These are phyloP conservation scores for Hemicordylus capensis DNA, from an alignment of 2,113 vertebrate genomes.

Conservation along the genomic window DNA sequence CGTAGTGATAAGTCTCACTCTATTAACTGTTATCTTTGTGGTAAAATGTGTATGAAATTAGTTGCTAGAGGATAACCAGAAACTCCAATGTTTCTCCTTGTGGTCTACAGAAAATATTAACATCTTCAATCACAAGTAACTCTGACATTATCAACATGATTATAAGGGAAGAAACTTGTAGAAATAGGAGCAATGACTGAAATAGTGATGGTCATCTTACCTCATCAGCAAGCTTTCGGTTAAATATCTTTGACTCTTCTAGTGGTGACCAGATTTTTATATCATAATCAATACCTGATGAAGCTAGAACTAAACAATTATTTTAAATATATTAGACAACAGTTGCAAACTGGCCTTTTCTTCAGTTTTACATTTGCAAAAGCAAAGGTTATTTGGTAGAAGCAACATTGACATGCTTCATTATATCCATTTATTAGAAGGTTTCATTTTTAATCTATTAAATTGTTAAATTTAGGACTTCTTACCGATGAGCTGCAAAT, in stretches of 20 bases:
- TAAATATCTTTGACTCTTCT: constrained; percentile 91
- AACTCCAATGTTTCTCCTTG: too few relatives aligned
- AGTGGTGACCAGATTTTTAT: constrained; percentile 98
- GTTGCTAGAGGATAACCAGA: not conserved
- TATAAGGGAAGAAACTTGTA: not conserved
- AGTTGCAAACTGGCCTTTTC: not conserved
- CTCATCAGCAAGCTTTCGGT: constrained; percentile 94
- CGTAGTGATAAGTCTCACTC: not conserved
- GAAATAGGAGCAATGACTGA: not conserved
- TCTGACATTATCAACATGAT: not conserved
- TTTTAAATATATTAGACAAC: constrained; percentile 33
- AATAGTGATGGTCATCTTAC: constrained; percentile 76
- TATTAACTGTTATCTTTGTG: not conserved
- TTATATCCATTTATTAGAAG: not conserved
- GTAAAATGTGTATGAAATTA: not conserved
- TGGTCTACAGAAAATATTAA: not conserved
- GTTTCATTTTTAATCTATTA: not conserved
- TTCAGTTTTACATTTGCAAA: not conserved
- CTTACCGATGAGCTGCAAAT: not conserved
- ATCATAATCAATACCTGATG: constrained; percentile 98
- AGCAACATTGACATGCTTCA: not conserved
- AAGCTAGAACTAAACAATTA: constrained; percentile 89
- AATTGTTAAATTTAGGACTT: constrained; percentile 4
- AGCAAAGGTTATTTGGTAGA: not conserved
- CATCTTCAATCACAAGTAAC: not conserved